Percentiles rank a stretch among this genome's conserved stretches.
Evolutionary conservation across 1,140 invertebrate species (phyloP).

Genomic region (Notospermus geniculatus): DNA sequence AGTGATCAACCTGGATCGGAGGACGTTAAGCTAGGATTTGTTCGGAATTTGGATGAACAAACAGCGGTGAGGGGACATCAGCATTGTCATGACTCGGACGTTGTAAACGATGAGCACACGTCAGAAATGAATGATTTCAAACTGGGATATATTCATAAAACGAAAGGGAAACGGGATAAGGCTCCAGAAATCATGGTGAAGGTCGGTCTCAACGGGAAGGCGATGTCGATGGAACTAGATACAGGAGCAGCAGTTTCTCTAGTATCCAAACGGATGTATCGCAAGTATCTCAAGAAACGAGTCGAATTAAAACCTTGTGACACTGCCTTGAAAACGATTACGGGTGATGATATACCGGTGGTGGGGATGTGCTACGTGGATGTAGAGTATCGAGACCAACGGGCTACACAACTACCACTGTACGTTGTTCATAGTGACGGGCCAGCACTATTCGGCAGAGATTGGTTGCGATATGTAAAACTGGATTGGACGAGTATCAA

Average conservation of each 20-base stretch:
- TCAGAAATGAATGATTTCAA: no score
- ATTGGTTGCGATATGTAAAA: not conserved
- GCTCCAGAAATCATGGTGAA: not conserved
- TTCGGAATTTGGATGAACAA: no score
- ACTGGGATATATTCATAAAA: not conserved
- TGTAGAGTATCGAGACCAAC: not conserved
- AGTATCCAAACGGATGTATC: not conserved
- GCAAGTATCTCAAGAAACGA: not conserved
- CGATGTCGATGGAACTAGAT: not conserved
- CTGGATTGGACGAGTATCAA: not conserved
- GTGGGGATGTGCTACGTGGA: not conserved
- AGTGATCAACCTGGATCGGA: no score
- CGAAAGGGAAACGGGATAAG: not conserved
- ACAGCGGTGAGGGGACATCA: no score
- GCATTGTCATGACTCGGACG: no score
- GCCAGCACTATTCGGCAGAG: not conserved
- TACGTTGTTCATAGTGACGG: not conserved
- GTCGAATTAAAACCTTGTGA: not conserved
- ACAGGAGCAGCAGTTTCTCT: not conserved
- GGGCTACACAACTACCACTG: not conserved
- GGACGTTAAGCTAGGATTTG: no score
- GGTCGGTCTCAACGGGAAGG: not conserved
- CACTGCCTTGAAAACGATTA: not conserved
- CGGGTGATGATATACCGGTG: not conserved
- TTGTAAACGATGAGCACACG: no score